Evolutionary conservation across 2,888 invertebrate species (phyloP).

Genomic region (Molanna angustata): DNA sequence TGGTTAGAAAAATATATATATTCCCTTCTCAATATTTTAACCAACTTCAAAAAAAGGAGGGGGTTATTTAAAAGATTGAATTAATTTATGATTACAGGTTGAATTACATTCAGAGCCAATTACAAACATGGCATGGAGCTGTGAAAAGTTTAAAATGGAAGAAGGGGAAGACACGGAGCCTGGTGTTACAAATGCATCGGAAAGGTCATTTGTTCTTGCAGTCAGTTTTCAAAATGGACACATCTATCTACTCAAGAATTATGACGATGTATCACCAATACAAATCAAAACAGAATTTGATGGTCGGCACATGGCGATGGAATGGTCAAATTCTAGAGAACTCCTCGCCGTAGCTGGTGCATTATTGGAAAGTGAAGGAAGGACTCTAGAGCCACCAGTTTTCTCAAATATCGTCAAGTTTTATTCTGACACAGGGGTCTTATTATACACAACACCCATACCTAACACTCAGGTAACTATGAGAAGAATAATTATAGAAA

Average conservation of each 20-base stretch:
- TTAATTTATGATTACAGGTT: slow-evolving; percentile 54
- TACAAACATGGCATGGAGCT: slow-evolving; percentile 93
- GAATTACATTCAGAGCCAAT: slow-evolving; percentile 84
- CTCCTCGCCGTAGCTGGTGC: slow-evolving; percentile 88
- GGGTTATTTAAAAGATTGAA: no score
- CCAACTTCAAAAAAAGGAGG: no score
- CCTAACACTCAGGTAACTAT: slow-evolving; percentile 68
- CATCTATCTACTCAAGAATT: slow-evolving; percentile 83
- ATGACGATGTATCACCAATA: slow-evolving; percentile 90
- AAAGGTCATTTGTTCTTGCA: slow-evolving; percentile 75
- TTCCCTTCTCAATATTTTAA: no score
- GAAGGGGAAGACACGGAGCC: slow-evolving; percentile 77
- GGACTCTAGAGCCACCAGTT: slow-evolving; percentile 48
- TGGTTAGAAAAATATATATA: no score
- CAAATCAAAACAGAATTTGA: slow-evolving; percentile 80
- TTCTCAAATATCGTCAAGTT: slow-evolving; percentile 85
- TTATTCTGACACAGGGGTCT: slow-evolving; percentile 81
- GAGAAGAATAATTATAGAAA: no score
- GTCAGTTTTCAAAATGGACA: slow-evolving; percentile 88
- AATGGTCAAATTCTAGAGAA: slow-evolving; percentile 96
- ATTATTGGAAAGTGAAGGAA: slow-evolving; percentile 42
- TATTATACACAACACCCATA: slow-evolving; percentile 76
- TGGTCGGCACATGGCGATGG: slow-evolving; percentile 79
- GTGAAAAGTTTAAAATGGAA: slow-evolving; percentile 97
- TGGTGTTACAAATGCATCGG: slow-evolving; percentile 56